phyloP scores from a whole-genome alignment of 2,888 invertebrate species.

The Cantharis flavilabris region DNA sequence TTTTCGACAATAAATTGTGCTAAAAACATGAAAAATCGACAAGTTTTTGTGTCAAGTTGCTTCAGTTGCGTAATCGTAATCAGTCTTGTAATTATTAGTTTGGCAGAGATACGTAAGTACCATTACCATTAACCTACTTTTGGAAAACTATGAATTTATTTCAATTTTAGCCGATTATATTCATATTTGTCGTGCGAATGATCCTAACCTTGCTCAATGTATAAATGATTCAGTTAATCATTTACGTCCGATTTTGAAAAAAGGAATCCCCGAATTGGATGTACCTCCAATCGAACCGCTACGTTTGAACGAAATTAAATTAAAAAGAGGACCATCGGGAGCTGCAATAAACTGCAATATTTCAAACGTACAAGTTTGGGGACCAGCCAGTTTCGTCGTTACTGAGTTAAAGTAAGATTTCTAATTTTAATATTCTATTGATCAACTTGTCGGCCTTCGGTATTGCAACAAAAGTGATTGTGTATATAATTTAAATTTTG shows the following conservation, averaged over 20 bases:
- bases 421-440: not conserved
- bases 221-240: slow-evolving; percentile 50
- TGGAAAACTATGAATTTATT: not conserved
- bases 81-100: not conserved
- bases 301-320: slow-evolving; percentile 41
- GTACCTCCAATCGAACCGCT: slow-evolving; percentile 62
- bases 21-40: not conserved
- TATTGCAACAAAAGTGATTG: not conserved
- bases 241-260: slow-evolving; percentile 47
- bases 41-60: not conserved
- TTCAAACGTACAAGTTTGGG: slow-evolving; percentile 63
- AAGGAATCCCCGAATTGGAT: slow-evolving; percentile 59
- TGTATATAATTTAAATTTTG: not conserved
- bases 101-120: not conserved
- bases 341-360: slow-evolving; percentile 62
- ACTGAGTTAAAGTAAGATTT: slow-evolving; percentile 61
- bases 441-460: not conserved
- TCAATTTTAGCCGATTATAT: slow-evolving; percentile 49
- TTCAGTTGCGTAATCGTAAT: not conserved
- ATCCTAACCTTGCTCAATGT: slow-evolving; percentile 50
- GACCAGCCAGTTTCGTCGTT: slow-evolving; percentile 64
- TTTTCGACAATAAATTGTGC: not conserved
- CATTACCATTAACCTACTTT: not conserved
- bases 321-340: slow-evolving; percentile 47
- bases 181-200: slow-evolving; percentile 47